Percentiles rank a stretch among this genome's conserved stretches.
Evolutionary conservation across 2,888 invertebrate genomes (phyloP).

Genomic region (Hoplodrina ambigua): DNA sequence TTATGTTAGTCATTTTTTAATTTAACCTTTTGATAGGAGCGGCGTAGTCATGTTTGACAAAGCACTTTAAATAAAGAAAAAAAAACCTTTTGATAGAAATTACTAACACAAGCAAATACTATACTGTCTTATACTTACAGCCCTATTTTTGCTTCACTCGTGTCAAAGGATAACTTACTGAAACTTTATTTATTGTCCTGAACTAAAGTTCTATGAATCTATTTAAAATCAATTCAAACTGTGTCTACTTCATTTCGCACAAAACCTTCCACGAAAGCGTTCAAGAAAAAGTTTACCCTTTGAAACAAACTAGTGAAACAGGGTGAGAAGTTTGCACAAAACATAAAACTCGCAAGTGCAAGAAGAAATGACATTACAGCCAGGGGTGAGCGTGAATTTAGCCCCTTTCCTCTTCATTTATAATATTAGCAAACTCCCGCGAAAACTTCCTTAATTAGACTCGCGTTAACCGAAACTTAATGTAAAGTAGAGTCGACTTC

Average conservation of each 20-base stretch:
- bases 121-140: too few relatives aligned
- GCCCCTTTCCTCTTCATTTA: slow-evolving; percentile 81
- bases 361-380: slow-evolving; percentile 75
- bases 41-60: too few relatives aligned
- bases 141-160: neutral
- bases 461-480: slow-evolving; percentile 82
- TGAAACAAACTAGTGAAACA: slow-evolving; percentile 58
- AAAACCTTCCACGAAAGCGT: slow-evolving; percentile 32
- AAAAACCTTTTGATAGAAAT: too few relatives aligned
- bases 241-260: slow-evolving; percentile 25
- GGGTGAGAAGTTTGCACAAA: slow-evolving; percentile 64
- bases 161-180: slow-evolving; percentile 1
- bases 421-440: slow-evolving; percentile 80
- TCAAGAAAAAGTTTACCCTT: slow-evolving; percentile 43
- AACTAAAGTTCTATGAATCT: slow-evolving; percentile 22
- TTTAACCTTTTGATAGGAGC: too few relatives aligned
- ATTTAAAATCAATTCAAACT: slow-evolving; percentile 36
- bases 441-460: slow-evolving; percentile 83
- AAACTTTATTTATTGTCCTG: slow-evolving; percentile 9
- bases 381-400: slow-evolving; percentile 71
- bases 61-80: too few relatives aligned
- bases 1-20: too few relatives aligned
- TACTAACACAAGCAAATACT: too few relatives aligned
- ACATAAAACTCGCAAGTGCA: slow-evolving; percentile 67
- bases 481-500: slow-evolving; percentile 80